Base-by-base conservation (phyloP, 2,797 vertebrate genomes). In the Spatula versicolor region DNA sequence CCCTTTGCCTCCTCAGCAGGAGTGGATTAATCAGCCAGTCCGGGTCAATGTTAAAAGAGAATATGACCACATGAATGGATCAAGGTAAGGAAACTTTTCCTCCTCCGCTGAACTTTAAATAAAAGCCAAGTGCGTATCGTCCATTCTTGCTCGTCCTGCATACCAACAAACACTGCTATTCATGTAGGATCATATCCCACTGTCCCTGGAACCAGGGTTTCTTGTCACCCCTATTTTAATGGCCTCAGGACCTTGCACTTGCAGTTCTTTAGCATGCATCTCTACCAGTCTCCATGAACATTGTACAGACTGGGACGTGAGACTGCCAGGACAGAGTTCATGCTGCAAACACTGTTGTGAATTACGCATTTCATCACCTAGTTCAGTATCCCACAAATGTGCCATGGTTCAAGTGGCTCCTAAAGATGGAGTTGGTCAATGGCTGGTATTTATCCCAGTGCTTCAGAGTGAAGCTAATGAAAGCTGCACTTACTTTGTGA, bases 1-100 rank as follows among this genome's bases (percentile, higher is more conserved):
- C 97, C 98, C 99, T 43, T 96, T 99, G 91, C 99, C 99, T 23
- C 99, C 99, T 3, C 99, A 99, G 97, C 99, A 99, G 96, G 99
- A 99, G 96, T 99, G 99, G 99, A 99, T 99, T 97, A 99, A 98
- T 93, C 99, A 99, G 97, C 99, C 99, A 0, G 98, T 99, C 94
- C 98, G 99, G 88, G 99, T 99, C 97, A 99, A 98, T 3, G 98
- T 99, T 94, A 99, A 99, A 97, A 98, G 99, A 96, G 99, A 99
- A 95, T 99, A 99, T 48, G 99, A 99, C 97, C 99, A 99, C 98
- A 99, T 99, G 98, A 99, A 99, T 2, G 99, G 99, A 96, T 99
- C 99, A 94, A 99, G 99, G 99, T 99, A 98, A 95, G 97, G 63
- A 76, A 26, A 50, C 28, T 63, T 76, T 58, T n/a, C 31, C 63